phyloP scores from a whole-genome alignment of 2,888 invertebrate species.

The Iselma pallidipennis region DNA sequence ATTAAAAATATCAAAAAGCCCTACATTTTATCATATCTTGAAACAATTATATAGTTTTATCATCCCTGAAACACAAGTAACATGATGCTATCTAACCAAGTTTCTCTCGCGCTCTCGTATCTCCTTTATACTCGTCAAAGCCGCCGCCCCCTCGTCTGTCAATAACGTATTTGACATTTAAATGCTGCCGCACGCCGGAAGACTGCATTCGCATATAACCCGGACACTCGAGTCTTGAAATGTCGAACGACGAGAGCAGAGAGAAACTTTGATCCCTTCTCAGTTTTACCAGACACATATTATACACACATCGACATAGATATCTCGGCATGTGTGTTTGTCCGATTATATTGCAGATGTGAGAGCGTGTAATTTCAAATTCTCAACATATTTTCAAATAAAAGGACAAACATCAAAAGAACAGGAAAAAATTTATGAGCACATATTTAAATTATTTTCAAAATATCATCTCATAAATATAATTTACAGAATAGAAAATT shows the following conservation, averaged over 20 bases:
- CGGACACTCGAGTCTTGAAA: conserved; percentile 11
- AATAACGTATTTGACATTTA: conserved; percentile 37
- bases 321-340: no score
- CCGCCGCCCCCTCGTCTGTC: conserved; percentile 23
- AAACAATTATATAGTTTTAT: no score
- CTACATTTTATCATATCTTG: no score
- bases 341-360: conserved; percentile 29
- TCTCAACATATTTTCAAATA: conserved; percentile 20
- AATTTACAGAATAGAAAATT: not conserved
- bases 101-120: no score
- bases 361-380: conserved; percentile 24
- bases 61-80: no score
- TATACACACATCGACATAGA: conserved; percentile 2
- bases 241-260: conserved; percentile 9
- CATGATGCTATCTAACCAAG: no score
- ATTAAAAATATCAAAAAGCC: no score
- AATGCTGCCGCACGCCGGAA: conserved; percentile 31
- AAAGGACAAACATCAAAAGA: conserved; percentile 17
- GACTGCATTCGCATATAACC: conserved; percentile 20
- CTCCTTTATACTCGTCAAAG: conserved; percentile 1
- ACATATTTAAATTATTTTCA: no score
- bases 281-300: not conserved
- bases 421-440: no score
- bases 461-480: conserved; percentile 16
- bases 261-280: conserved; percentile 7